Percentiles rank a stretch among this genome's conserved stretches.
These are phyloP conservation scores for Xestia ashworthii DNA, from an alignment of 2,888 invertebrate species.

Conservation along the genomic window DNA sequence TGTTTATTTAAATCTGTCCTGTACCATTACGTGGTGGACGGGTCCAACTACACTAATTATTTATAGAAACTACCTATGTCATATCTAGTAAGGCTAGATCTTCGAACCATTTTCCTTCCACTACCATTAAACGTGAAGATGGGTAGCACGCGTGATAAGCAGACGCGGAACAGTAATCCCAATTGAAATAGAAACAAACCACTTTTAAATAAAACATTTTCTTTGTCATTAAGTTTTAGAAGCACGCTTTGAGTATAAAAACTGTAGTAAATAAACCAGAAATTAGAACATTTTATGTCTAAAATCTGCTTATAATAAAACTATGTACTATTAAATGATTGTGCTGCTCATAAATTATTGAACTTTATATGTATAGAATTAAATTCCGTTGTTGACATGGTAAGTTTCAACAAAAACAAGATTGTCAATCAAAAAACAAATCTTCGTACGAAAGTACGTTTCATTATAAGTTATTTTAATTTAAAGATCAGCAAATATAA, in stretches of 20 bases:
- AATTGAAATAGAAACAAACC: constrained; percentile 77
- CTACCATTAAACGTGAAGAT: constrained; percentile 65
- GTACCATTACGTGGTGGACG: too few relatives aligned
- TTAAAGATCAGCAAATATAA: not conserved
- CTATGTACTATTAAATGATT: too few relatives aligned
- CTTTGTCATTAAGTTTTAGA: not conserved
- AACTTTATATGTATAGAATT: too few relatives aligned
- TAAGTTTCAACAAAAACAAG: too few relatives aligned
- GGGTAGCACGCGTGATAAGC: constrained; percentile 66
- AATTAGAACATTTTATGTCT: not conserved
- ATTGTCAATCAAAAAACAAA: not conserved
- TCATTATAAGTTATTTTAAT: constrained; percentile 1
- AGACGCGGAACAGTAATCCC: constrained; percentile 76
- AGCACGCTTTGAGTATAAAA: not conserved
- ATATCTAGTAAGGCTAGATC: constrained; percentile 42
- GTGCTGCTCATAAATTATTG: too few relatives aligned
- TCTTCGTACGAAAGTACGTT: not conserved
- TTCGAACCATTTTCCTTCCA: constrained; percentile 51
- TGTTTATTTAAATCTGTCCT: too few relatives aligned
- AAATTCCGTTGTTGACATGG: too few relatives aligned
- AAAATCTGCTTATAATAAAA: too few relatives aligned
- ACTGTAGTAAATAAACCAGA: not conserved
- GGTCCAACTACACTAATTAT: too few relatives aligned
- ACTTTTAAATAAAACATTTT: constrained; percentile 58
- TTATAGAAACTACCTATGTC: constrained; percentile 4